These are phyloP conservation scores for Meliscaeva auricollis DNA, from an alignment of 2,888 invertebrate genomes.

Conservation along the genomic window DNA sequence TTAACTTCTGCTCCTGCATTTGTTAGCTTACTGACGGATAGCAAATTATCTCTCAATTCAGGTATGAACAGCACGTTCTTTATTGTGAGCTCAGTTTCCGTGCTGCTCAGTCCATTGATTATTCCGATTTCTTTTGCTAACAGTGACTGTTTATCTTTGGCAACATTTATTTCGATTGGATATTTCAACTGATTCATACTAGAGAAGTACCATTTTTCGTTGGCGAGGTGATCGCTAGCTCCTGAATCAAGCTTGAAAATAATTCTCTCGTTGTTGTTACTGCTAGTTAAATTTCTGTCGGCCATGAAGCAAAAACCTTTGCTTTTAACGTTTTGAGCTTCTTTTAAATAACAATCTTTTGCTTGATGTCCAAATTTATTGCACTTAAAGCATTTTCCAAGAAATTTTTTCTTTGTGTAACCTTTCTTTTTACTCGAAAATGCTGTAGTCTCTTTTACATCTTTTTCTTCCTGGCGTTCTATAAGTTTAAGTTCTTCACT, in stretches of 20 bases:
- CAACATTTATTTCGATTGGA: constrained; percentile 41
- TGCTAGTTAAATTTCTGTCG: no score
- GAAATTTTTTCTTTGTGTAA: no score
- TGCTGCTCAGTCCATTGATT: constrained; percentile 20
- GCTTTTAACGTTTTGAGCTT: no score
- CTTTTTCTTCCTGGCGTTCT: no score
- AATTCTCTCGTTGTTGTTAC: neutral
- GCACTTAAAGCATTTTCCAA: no score
- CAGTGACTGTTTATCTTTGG: constrained; percentile 39
- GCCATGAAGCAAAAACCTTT: no score
- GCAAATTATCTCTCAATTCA: constrained; percentile 42
- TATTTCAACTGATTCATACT: neutral
- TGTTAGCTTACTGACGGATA: constrained; percentile 50
- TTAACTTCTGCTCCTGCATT: constrained; percentile 33
- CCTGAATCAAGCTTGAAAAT: constrained; percentile 27
- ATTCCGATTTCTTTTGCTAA: constrained; percentile 3
- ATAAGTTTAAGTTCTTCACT: no score
- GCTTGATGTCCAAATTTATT: no score
- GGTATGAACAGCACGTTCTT: constrained; percentile 45
- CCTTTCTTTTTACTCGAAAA: no score
- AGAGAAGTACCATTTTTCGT: constrained; percentile 17
- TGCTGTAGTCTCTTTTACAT: no score
- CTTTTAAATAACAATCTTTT: no score
- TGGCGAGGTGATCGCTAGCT: constrained; percentile 26
- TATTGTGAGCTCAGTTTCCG: constrained; percentile 18